Base-by-base conservation (phyloP, 2,797 vertebrate species). In the Xiphorhynchus erythropygius region DNA sequence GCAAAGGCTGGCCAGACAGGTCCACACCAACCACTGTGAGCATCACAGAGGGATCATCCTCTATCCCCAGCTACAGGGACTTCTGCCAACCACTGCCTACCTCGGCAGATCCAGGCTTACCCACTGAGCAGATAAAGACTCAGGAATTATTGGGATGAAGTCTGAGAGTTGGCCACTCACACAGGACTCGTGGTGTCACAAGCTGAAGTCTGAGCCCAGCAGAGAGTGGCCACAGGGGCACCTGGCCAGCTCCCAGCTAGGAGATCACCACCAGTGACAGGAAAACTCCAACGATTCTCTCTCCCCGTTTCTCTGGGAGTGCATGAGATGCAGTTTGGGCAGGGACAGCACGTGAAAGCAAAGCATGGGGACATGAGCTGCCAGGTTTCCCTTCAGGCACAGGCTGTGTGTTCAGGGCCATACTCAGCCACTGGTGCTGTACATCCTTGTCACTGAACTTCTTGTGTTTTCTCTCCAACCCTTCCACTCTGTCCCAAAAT, bases 181-280 rank as follows among this genome's bases (percentile, higher is more conserved):
- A 1, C 55, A 46, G 69, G 64, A 39, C 37, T 33, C 0, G 0
- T 16, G 19, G 39, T 55, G 44, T 4, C 50, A n/a, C 6, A 24
- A 63, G 63, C 18, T 1, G 1, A 87, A 53, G 28, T 73, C 25
- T 60, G 13, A 50, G 39, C 13, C 69, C 53, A 76, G 65, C 57
- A 59, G 39, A 81, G 28, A 41, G 13, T 16, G 41, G 64, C 19
- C 5, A 13, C 0, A 0, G 46, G 25, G 8, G 7, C n/a, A 37
- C 22, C 69, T 53, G 0, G 0, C 6, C 1, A 1, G 65, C 23
- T 78, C n/a, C 49, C 73, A 27, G 16, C 62, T 49, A 80, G 77
- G 35, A 84, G 7, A 44, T 19, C n/a, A 1, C 24, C 7, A 32
- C 22, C 39, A 55, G 0, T 1, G 1, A 32, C 0, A 0, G 53